Conservation (phyloP, 2,888 invertebrate genomes). For the Caradrina clavipalpis region DNA sequence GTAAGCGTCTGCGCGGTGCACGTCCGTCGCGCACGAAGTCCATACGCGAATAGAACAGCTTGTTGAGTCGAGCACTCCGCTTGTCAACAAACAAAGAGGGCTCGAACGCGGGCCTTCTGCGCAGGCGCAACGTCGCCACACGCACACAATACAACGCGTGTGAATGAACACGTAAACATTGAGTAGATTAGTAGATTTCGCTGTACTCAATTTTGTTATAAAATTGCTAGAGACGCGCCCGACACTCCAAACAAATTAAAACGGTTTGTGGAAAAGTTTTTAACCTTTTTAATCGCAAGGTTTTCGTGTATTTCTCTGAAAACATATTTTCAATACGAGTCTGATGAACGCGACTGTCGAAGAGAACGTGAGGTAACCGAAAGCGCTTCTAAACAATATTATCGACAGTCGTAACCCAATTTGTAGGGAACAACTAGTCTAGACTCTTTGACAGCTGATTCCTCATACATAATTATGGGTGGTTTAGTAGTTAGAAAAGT, state of each 20-base stretch:
- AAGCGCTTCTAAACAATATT: conserved; percentile 56
- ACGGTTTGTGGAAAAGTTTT: conserved; percentile 24
- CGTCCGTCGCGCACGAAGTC: conserved; percentile 77
- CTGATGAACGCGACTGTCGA: conserved; percentile 11
- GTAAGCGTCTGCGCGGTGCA: conserved; percentile 64
- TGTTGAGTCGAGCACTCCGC: conserved; percentile 76
- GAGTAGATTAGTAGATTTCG: conserved; percentile 65
- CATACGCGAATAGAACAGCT: conserved; percentile 77
- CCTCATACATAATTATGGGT: conserved; percentile 53
- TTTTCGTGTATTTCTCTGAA: conserved; percentile 11
- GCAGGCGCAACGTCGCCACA: conserved; percentile 83
- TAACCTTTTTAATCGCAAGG: conserved; percentile 6
- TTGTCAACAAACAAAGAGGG: conserved; percentile 91
- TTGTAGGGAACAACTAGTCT: conserved; percentile 33
- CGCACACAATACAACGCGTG: conserved; percentile 78
- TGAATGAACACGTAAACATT: conserved; percentile 88
- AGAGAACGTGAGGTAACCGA: conserved; percentile 10
- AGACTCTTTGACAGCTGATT: conserved; percentile 57
- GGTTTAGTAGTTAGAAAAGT: conserved; percentile 45
- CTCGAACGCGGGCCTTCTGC: conserved; percentile 80
- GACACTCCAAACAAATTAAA: conserved; percentile 29
- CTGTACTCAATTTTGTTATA: conserved; percentile 50
- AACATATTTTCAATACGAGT: not conserved
- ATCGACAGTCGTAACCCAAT: conserved; percentile 47
- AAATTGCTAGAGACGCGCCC: conserved; percentile 33